A percentile compares a stretch with the other conserved stretches of the same genome.
Conservation (phyloP, 1,140 invertebrate genomes). For the Ganaspis sp. region DNA sequence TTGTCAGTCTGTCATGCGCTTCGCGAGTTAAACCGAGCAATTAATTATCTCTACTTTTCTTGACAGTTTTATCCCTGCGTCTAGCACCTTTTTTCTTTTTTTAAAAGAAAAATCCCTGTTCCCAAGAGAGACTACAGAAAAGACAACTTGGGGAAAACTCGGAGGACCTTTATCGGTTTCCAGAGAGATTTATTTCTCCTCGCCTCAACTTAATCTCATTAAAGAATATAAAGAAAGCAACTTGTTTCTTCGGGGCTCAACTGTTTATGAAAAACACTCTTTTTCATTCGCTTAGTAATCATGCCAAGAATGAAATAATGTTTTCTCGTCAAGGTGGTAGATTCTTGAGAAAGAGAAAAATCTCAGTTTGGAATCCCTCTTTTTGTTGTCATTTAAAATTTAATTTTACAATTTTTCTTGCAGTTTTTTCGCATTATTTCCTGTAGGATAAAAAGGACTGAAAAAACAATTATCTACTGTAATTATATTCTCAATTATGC, state of each 20-base stretch:
- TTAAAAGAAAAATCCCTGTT: background rate
- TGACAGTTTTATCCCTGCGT: background rate
- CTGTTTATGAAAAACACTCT: background rate
- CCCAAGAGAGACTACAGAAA: background rate
- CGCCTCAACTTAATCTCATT: constrained; percentile 41
- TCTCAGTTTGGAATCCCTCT: too few relatives aligned
- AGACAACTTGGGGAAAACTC: background rate
- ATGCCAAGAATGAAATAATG: background rate
- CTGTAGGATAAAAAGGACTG: background rate
- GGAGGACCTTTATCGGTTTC: constrained; percentile 27
- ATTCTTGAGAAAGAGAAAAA: too few relatives aligned
- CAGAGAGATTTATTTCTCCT: constrained; percentile 42
- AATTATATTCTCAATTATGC: background rate
- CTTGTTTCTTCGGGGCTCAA: background rate
- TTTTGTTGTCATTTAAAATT: too few relatives aligned
- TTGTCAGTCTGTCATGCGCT: background rate
- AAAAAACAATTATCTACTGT: background rate
- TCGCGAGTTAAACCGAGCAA: background rate
- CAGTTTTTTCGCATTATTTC: too few relatives aligned
- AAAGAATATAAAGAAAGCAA: constrained; percentile 45
- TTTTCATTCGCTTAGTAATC: background rate
- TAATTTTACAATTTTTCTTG: too few relatives aligned
- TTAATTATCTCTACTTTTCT: constrained; percentile 14
- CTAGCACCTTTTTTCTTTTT: constrained; percentile 5
- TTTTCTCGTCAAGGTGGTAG: background rate